Evolutionary conservation across 2,113 vertebrate species (phyloP).

Genomic region (Pithys albifrons): DNA sequence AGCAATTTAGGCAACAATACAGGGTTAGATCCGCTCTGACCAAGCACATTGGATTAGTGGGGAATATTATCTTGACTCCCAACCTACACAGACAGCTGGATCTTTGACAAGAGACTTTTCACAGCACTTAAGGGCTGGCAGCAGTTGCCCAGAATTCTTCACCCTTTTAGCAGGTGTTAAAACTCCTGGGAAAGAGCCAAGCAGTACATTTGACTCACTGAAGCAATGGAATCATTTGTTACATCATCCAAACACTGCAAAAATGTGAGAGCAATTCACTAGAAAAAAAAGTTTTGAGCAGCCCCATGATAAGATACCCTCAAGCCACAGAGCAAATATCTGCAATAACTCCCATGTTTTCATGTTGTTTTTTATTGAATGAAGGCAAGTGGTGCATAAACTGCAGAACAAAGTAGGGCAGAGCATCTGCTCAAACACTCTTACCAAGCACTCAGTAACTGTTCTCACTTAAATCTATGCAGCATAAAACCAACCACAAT

Average conservation of each 20-base stretch:
- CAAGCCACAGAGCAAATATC: constrained; percentile 19
- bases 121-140: constrained; percentile 31
- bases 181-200: constrained; percentile 31
- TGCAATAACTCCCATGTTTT: not conserved
- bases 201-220: constrained; percentile 10
- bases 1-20: not conserved
- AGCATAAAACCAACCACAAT: not conserved
- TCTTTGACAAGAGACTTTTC: constrained; percentile 45
- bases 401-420: constrained; percentile 17
- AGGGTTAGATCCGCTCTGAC: not conserved
- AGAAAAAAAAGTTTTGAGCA: not conserved
- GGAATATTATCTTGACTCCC: not conserved
- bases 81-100: not conserved
- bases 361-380: constrained; percentile 35
- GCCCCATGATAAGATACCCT: not conserved
- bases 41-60: not conserved
- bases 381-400: constrained; percentile 42
- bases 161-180: constrained; percentile 60
- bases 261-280: not conserved
- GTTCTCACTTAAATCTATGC: not conserved
- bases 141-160: constrained; percentile 37
- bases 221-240: not conserved
- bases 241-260: not conserved
- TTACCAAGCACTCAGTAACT: not conserved
- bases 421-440: constrained; percentile 34